These are phyloP conservation scores for Oscheius sp. DNA, from an alignment of 2,888 invertebrate species.

Conservation along the genomic window DNA sequence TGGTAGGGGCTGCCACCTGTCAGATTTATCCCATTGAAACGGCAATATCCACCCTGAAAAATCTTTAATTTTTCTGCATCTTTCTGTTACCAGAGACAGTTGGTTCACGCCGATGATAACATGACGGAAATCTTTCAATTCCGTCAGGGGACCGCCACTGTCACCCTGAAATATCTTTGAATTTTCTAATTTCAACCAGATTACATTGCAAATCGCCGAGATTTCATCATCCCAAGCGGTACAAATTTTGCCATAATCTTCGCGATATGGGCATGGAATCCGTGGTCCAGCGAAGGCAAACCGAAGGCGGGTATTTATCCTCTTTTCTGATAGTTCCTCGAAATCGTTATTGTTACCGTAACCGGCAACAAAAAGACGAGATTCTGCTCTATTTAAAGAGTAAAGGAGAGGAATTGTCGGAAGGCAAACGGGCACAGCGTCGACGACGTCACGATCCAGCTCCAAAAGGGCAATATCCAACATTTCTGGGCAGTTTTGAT, in stretches of 20 bases:
- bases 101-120: background rate
- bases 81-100: too few species aligned
- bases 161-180: background rate
- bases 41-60: too few species aligned
- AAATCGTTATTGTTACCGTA: background rate
- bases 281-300: background rate
- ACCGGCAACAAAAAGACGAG: background rate
- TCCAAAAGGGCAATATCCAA: background rate
- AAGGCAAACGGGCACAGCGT: background rate
- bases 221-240: background rate
- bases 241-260: background rate
- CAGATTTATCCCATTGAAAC: too few species aligned
- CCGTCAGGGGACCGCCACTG: background rate
- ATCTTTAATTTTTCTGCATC: too few species aligned
- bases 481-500: background rate
- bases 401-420: background rate
- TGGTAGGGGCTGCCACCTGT: too few species aligned
- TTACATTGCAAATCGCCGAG: background rate
- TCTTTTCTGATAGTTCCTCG: background rate
- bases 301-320: background rate
- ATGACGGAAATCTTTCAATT: background rate
- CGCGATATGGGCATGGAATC: background rate
- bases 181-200: too few species aligned
- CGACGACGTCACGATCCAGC: background rate
- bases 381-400: background rate